Base-by-base conservation (phyloP, 2,113 vertebrate species). In the Acrocephalus kingi region DNA sequence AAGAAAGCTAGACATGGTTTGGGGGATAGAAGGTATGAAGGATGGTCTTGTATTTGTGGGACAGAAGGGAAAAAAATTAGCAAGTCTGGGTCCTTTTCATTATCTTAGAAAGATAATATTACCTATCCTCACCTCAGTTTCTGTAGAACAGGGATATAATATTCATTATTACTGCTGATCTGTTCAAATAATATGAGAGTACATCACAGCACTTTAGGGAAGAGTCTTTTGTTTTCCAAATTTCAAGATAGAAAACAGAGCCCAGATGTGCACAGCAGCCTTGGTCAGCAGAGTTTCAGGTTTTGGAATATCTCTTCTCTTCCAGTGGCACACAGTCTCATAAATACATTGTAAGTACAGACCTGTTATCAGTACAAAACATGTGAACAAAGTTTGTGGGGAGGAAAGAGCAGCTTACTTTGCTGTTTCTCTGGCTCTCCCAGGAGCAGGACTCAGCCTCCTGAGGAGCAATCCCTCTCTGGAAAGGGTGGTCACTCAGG, bases 351-450 rank as follows among this genome's bases (percentile, higher is more conserved):
- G 2, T 31, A 48, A 75, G 11, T 8, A 46, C 46, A 77, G 55
- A 45, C 25, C 13, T 3, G 1, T 55, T 80, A 76, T 23, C 63
- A 35, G 58, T 13, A 28, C 23, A 39, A 73, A 85, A 80, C 33
- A 23, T 1, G 15, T 3, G 52, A 84, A 39, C 7, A 51, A 30
- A 37, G 11, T 19, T 18, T 23, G 10, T 33, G 25, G 5, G 30
- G 35, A 58, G 73, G 62, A 88, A 96, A 46, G 35, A 62, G 4
- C 3, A 56, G 39, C 98, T 98, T 98, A 99, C 99, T 98, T 98
- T 99, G 97, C 98, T 98, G 75, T 95, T 97, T 39, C 98, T 97
- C 77, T 97, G 98, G 95, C 98, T 98, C 86, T 99, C 98, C 97
- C 98, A 92, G n/a, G 97, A 97, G 89, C 97, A 94, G 13, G 98